Evolutionary conservation across 2,113 vertebrate species (phyloP).

Genomic region (Oncorhynchus keta): DNA sequence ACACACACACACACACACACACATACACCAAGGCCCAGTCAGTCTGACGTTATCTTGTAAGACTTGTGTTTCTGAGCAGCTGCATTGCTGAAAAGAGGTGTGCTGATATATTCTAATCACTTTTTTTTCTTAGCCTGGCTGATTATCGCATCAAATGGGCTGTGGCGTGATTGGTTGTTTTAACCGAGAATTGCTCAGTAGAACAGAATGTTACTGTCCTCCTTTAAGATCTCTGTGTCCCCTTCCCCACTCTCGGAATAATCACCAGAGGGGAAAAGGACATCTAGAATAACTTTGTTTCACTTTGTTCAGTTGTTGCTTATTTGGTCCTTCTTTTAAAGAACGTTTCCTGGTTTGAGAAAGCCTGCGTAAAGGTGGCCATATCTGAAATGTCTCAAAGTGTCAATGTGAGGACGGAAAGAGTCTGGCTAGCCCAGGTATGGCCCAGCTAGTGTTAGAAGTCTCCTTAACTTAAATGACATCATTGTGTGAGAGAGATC

Average conservation of each 20-base stretch:
- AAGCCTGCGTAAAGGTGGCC: too few relatives aligned
- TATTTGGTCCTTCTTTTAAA: too few relatives aligned
- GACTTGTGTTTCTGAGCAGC: slow-evolving; percentile 50
- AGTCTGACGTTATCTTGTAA: slow-evolving; percentile 59
- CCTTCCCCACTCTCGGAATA: slow-evolving; percentile 10
- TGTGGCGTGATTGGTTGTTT: slow-evolving; percentile 46
- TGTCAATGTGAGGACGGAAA: background rate
- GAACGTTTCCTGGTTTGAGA: too few relatives aligned
- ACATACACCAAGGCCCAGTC: slow-evolving; percentile 32
- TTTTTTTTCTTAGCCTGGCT: slow-evolving; percentile 54
- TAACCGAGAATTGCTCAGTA: slow-evolving; percentile 37
- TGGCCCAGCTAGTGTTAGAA: background rate
- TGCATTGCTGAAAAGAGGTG: slow-evolving; percentile 54
- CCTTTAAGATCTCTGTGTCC: slow-evolving; percentile 11
- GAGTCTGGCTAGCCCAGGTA: background rate
- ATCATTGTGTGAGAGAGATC: background rate
- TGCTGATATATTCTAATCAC: slow-evolving; percentile 58
- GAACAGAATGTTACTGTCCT: slow-evolving; percentile 44
- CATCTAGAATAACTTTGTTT: background rate
- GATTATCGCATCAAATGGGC: slow-evolving; percentile 55
- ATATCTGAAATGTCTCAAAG: too few relatives aligned
- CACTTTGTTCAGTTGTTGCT: too few relatives aligned
- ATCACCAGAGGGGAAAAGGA: background rate
- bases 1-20: slow-evolving; percentile 28
- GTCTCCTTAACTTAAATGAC: background rate